Percentiles rank a stretch among this genome's conserved stretches.
Conservation (phyloP, 2,113 vertebrate genomes). For the Rostratula benghalensis region DNA sequence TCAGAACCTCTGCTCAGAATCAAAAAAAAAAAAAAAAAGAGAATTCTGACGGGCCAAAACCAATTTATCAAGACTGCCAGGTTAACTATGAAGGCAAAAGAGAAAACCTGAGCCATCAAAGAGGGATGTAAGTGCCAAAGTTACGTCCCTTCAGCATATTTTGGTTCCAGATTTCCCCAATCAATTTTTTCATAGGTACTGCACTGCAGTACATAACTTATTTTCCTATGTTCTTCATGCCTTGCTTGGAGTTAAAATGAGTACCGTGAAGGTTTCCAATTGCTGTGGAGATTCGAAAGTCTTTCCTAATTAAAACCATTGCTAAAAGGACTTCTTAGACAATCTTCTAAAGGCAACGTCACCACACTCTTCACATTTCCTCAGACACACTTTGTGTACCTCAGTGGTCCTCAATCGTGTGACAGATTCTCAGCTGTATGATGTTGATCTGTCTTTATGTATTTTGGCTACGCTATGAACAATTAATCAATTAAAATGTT, state of each 20-base stretch:
- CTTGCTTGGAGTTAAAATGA: background rate
- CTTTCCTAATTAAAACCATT: background rate
- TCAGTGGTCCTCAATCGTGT: accelerated
- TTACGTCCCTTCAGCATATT: background rate
- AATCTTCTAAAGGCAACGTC: background rate
- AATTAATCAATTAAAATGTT: background rate
- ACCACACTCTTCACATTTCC: background rate
- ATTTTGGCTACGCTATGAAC: background rate
- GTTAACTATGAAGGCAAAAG: background rate
- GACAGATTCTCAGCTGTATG: background rate
- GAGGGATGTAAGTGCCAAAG: background rate
- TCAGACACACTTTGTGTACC: background rate
- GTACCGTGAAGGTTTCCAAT: background rate
- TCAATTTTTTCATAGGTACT: background rate
- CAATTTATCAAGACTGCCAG: background rate
- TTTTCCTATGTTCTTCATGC: background rate
- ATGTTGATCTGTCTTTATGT: background rate
- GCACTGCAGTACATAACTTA: background rate
- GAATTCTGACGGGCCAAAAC: background rate
- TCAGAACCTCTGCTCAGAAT: background rate
- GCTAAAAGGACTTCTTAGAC: background rate
- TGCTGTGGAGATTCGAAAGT: background rate
- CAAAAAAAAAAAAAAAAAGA: background rate
- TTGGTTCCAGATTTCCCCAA: background rate
- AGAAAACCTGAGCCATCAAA: background rate